These are phyloP conservation scores for Eurystomus glaucurus DNA, from an alignment of 2,797 vertebrate genomes.

Conservation along the genomic window DNA sequence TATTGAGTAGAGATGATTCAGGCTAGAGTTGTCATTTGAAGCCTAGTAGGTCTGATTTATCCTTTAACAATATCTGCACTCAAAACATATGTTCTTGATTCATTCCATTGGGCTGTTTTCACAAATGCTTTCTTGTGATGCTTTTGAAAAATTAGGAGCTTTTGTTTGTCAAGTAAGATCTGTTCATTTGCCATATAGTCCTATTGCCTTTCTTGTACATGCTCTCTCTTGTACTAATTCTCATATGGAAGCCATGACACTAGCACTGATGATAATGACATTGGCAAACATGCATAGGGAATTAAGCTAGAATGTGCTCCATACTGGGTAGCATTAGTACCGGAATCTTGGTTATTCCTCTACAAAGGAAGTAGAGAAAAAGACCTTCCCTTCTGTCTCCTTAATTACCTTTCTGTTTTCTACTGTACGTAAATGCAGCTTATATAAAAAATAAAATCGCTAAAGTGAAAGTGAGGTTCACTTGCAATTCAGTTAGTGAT, in stretches of 20 bases:
- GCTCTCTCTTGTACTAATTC: not conserved
- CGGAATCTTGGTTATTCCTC: not conserved
- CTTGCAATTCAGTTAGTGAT: conserved; percentile 45
- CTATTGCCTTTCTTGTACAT: not conserved
- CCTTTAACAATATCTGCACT: not conserved
- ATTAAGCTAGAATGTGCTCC: not conserved
- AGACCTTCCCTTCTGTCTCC: not conserved
- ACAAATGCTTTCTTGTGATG: not conserved
- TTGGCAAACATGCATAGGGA: not conserved
- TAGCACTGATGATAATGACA: not conserved
- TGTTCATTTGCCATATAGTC: not conserved
- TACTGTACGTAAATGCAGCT: conserved; percentile 29
- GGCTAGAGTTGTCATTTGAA: not conserved
- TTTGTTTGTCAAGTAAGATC: not conserved
- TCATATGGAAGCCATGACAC: not conserved
- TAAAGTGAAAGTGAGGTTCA: conserved; percentile 47
- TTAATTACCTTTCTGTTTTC: conserved; percentile 35
- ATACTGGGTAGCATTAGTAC: not conserved
- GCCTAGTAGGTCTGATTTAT: not conserved
- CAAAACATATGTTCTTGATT: not conserved
- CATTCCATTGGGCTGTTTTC: not conserved
- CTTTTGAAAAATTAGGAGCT: not conserved
- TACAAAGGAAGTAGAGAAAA: not conserved
- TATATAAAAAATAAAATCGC: conserved; percentile 14
- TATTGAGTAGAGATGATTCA: not conserved